Percentiles rank a stretch among this genome's conserved stretches.
These are phyloP conservation scores for Panulirus ornatus DNA, from an alignment of 1,140 invertebrate species.

Conservation along the genomic window DNA sequence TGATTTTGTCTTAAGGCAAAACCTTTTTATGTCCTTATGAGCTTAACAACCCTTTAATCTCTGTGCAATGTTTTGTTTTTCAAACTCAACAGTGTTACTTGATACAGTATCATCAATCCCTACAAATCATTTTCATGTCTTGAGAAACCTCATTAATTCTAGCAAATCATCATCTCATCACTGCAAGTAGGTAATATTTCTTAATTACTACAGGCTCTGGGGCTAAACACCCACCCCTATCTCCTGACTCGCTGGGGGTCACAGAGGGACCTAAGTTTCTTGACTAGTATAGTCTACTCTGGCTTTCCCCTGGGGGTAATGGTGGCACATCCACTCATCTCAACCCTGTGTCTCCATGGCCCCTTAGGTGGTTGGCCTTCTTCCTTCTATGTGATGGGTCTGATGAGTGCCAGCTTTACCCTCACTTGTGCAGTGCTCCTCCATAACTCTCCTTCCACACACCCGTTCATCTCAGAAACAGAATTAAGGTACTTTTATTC, in stretches of 20 bases:
- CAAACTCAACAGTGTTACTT: too few species aligned
- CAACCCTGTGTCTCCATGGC: slow-evolving; percentile 26
- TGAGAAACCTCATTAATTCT: too few species aligned
- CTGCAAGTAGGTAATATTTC: too few species aligned
- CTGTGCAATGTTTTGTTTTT: too few species aligned
- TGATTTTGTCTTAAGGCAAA: too few species aligned
- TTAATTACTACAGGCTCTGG: slow-evolving; percentile 9
- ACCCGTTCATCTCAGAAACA: slow-evolving; percentile 19
- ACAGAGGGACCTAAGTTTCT: slow-evolving; percentile 6
- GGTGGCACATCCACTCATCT: slow-evolving; percentile 29
- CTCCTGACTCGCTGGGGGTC: slow-evolving; percentile 31
- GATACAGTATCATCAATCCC: too few species aligned
- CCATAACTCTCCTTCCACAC: slow-evolving; percentile 23
- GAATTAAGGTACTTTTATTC: slow-evolving; percentile 6
- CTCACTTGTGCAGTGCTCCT: slow-evolving; percentile 2
- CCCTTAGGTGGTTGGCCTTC: slow-evolving; percentile 44
- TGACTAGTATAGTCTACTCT: slow-evolving; percentile 27
- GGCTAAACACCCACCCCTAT: slow-evolving; percentile 41
- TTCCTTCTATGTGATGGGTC: slow-evolving; percentile 29
- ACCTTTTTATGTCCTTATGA: too few species aligned
- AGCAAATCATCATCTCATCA: too few species aligned
- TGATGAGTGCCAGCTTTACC: not conserved
- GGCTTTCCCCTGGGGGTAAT: slow-evolving; percentile 48
- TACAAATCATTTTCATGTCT: too few species aligned
- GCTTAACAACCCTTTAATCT: too few species aligned